These are phyloP conservation scores for Drosophila pseudotakahashii DNA, from an alignment of 2,888 invertebrate genomes.

Conservation along the genomic window DNA sequence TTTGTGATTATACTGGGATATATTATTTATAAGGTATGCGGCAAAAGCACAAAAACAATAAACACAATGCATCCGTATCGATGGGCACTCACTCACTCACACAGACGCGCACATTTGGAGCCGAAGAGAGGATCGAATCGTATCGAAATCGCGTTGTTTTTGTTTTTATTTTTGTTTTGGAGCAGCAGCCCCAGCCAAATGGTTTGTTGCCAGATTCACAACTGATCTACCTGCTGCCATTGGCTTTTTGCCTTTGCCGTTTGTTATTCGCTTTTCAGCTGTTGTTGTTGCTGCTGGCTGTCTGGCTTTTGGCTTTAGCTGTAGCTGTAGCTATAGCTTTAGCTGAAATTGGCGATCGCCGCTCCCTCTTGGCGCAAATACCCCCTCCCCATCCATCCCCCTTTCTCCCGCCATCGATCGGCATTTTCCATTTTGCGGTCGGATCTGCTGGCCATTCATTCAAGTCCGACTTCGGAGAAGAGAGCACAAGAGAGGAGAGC, in stretches of 20 bases:
- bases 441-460: conserved; percentile 70
- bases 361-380: conserved; percentile 8
- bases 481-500: conserved; percentile 4
- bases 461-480: conserved; percentile 39
- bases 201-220: conserved; percentile 83
- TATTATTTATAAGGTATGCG: conserved; percentile 9
- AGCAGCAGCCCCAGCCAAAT: conserved; percentile 68
- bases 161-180: conserved; percentile 24
- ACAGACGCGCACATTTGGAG: conserved; percentile 22
- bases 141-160: neutral
- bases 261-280: conserved; percentile 43
- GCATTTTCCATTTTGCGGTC: conserved; percentile 52
- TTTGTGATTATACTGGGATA: neutral
- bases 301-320: conserved; percentile 23
- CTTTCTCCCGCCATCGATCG: conserved; percentile 18
- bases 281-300: too few relatives aligned
- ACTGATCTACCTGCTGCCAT: conserved; percentile 83
- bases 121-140: conserved; percentile 24
- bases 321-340: neutral
- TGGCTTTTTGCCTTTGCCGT: conserved; percentile 56
- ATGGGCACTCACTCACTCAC: conserved; percentile 42
- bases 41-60: conserved; percentile 37
- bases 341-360: conserved; percentile 34
- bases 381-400: conserved; percentile 6
- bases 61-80: conserved; percentile 47